Base-by-base conservation (phyloP, 1,140 invertebrate species). In the Cydia pomonella region DNA sequence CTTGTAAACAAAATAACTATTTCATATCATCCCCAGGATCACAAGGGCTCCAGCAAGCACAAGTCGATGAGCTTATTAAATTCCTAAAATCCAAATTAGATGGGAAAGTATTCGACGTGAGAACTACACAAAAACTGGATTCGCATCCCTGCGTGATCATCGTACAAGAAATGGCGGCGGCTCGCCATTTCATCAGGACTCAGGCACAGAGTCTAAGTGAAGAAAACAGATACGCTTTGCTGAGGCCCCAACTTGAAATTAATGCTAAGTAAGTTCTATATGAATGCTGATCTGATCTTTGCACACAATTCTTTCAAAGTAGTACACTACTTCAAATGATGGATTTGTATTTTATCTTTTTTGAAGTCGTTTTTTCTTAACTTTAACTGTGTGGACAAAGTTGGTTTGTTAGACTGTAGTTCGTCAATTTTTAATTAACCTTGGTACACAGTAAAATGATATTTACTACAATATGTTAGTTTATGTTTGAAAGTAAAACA, bases 131-230 rank as follows among this genome's bases (percentile, higher is more conserved):
- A 29, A 95, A 97, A 44, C 90, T 99, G 18, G 97, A 97, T 75
- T 95, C 95, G 1, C 98, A 99, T 94, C 98, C 98, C 0, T 99
- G 98, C 89, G 96, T 99, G 1, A 95, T 99, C 0, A 98, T 98
- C 1, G 97, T 99, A 0, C 96, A 97, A 83, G 98, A 99, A 92
- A 99, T 99, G 98, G 98, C 97, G 0, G 97, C 97, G 10, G 98
- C 98, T 0, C 93, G 98, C 76, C 98, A 99, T 91, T 99, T 99
- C 83, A 96, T 99, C 74, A 95, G 97, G 66, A 98, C 98, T 4
- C 97, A 98, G 83, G 95, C 97, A 72, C 96, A 97, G 84, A 95
- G 96, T 81, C 93, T 98, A 33, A 95, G 95, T 0, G 97, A 98
- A 81, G 97, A 98, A 80, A 96, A 97, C 84, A 94, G 97, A 82